These are phyloP conservation scores for Aethes cnicana DNA, from an alignment of 2,888 invertebrate species.

Conservation along the genomic window DNA sequence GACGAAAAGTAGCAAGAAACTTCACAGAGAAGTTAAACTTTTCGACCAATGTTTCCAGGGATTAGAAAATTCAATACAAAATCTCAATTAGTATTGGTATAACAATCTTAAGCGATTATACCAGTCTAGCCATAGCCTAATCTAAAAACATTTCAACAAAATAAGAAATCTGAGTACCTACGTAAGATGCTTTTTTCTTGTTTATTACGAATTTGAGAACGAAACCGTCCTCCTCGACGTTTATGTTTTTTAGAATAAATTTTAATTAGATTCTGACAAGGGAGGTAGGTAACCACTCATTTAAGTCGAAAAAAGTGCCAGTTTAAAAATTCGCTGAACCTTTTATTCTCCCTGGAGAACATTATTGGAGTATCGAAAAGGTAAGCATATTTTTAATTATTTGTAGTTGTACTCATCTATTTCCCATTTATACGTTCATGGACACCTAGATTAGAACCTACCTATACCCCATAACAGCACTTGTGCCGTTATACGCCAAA, in stretches of 20 bases:
- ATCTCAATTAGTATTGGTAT: too few species aligned
- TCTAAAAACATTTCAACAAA: conserved; percentile 14
- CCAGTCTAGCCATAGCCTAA: too few species aligned
- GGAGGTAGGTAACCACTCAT: conserved; percentile 17
- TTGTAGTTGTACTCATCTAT: too few species aligned
- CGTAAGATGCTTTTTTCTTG: conserved; percentile 11
- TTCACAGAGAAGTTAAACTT: too few species aligned
- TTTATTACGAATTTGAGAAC: conserved; percentile 24
- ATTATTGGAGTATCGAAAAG: conserved; percentile 8
- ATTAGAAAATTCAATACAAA: too few species aligned
- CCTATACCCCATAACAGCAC: too few species aligned
- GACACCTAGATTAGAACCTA: too few species aligned
- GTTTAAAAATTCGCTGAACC: conserved; percentile 6
- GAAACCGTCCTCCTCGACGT: conserved; percentile 10
- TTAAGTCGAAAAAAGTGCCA: conserved; percentile 12
- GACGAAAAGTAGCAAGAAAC: too few species aligned
- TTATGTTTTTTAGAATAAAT: conserved; percentile 23
- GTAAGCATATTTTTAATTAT: background rate
- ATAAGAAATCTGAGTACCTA: conserved; percentile 13
- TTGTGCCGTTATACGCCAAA: too few species aligned
- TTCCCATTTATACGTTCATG: too few species aligned
- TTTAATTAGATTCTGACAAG: conserved; percentile 15
- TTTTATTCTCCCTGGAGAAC: conserved; percentile 7
- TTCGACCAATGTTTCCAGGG: too few species aligned
- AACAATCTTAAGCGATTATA: too few species aligned